Evolutionary conservation across 1,140 invertebrate species (phyloP), one percentile per base, ranked within the genome.

Genomic region (Dreissena rostriformis): DNA sequence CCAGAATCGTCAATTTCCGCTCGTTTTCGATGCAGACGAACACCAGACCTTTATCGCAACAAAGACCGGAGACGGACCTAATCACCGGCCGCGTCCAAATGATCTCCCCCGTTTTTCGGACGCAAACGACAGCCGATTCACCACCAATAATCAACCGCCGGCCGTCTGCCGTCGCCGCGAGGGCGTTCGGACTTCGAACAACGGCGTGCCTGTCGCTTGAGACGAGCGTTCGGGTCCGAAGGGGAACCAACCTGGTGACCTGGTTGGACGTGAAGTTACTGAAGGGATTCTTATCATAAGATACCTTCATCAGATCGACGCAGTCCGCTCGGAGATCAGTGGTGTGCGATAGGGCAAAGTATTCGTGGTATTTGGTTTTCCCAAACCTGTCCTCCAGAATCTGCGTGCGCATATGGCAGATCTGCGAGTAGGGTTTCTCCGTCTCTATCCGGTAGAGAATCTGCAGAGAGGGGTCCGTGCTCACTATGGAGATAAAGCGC

Each of bases 21-120:
- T 84, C 82, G 57, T 77, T 72, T 65, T 84, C 82, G 26, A 84
- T 77, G 55, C 82, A 84, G 67, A 84, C 74, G 53, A 77, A 84
- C 11, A 84, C 28, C 26, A 77, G 57, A 49, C 82, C 82, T 71
- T 78, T 77, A 22, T 84, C 82, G 29, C 74, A 77, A 26, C 82
- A 77, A n/a, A 84, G 51, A 55, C 74, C 72, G 28, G 82, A 51
- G 11, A 78, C 82, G 51, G 70, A 84, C 39, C 82, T 24, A 24
- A 72, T 74, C 52, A 84, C 73, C 29, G 82, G 82, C 39, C 74
- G 82, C 1, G 82, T 77, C 82, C 82, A 84, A 10, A 77, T 51
- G 22, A 84, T 77, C 26, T 84, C 82, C 0, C 82, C 82, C 12
- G 74, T 71, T 26, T 84, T 84, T 29, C 68, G 52, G 24, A 84